phyloP scores from a whole-genome alignment of 1,140 invertebrate species.

The Drosophila auraria region DNA sequence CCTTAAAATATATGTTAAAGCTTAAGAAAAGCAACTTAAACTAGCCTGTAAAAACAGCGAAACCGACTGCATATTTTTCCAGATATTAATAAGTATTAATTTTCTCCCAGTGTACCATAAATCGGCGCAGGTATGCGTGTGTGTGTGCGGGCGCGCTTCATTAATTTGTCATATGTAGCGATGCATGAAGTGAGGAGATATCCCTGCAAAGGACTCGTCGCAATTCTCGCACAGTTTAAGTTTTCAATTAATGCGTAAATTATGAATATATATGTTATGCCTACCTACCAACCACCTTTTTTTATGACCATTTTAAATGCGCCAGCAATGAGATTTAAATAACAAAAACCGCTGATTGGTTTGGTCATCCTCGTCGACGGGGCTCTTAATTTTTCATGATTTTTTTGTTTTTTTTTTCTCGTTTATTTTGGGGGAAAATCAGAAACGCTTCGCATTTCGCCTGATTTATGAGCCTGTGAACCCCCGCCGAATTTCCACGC shows the following conservation, averaged over 20 bases:
- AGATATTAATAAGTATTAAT: no score
- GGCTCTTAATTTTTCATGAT: constrained; percentile 26
- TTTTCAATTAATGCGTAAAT: constrained; percentile 74
- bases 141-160: constrained; percentile 59
- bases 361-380: neutral
- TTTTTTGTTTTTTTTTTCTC: neutral
- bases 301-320: constrained; percentile 39
- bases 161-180: constrained; percentile 79
- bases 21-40: neutral
- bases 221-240: constrained; percentile 49
- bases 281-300: no score
- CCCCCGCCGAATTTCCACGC: constrained; percentile 6
- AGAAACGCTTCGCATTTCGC: constrained; percentile 3
- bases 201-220: constrained; percentile 39
- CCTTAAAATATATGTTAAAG: neutral
- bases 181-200: constrained; percentile 64
- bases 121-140: neutral
- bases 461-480: constrained; percentile 34
- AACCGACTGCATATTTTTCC: neutral
- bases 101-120: neutral
- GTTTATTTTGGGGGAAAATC: constrained; percentile 16
- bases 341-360: constrained; percentile 58
- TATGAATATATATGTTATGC: constrained; percentile 38
- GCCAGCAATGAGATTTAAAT: constrained; percentile 66
- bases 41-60: neutral